Conservation (phyloP, 2,797 vertebrate species). For the Coregonus sp. region DNA sequence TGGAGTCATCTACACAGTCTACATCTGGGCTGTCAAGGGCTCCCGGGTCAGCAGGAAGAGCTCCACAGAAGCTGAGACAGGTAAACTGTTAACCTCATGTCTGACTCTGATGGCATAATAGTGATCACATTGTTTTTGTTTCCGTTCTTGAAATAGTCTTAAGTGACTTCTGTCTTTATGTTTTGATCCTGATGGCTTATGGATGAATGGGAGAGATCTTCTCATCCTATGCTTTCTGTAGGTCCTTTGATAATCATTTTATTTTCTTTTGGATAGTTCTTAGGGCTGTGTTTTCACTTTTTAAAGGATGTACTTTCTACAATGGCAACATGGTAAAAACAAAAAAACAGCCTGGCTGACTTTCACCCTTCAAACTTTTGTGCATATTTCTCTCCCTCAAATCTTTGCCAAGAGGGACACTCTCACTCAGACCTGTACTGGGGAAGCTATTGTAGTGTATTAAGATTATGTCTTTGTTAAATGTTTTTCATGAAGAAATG, state of each 20-base stretch:
- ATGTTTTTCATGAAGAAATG: too few relatives aligned
- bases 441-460: too few relatives aligned
- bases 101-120: constrained; percentile 12
- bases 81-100: constrained; percentile 58
- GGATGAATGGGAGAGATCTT: constrained; percentile 8
- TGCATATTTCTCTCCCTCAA: constrained; percentile 22
- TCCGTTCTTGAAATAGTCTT: constrained; percentile 19
- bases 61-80: constrained; percentile 74
- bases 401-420: constrained; percentile 35
- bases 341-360: neutral
- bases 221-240: constrained; percentile 1
- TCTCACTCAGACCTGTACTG: constrained; percentile 31
- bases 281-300: neutral
- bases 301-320: neutral
- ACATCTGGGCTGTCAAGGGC: too few relatives aligned
- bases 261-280: neutral
- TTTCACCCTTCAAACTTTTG: constrained; percentile 9
- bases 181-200: constrained; percentile 23
- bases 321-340: neutral
- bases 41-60: too few relatives aligned
- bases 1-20: too few relatives aligned
- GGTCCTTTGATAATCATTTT: constrained; percentile 3
- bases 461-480: too few relatives aligned
- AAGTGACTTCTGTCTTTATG: neutral
- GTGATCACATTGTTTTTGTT: constrained; percentile 10